phyloP scores from a whole-genome alignment of 2,888 invertebrate species.

The Carcina quercana region DNA sequence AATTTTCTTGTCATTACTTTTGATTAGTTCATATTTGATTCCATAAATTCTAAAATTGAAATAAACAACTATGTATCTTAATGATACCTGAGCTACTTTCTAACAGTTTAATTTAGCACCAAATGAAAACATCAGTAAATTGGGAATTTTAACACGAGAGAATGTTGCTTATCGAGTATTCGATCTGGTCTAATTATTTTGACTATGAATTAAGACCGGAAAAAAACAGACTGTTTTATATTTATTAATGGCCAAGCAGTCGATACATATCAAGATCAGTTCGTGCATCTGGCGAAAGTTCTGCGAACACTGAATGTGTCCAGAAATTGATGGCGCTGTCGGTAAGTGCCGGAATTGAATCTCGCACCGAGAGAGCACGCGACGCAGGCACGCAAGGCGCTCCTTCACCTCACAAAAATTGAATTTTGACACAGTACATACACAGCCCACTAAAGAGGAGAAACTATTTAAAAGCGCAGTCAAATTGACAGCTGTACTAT shows the following conservation, averaged over 20 bases:
- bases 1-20: too few species aligned
- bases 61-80: too few species aligned
- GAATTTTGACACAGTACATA: conserved; percentile 23
- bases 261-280: conserved; percentile 42
- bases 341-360: conserved; percentile 51
- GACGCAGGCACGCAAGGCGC: conserved; percentile 45
- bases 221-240: conserved; percentile 13
- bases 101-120: too few species aligned
- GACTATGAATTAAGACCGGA: conserved; percentile 7
- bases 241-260: conserved; percentile 28
- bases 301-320: conserved; percentile 53
- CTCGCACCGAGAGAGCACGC: conserved; percentile 47
- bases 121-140: conserved; percentile 6
- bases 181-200: conserved; percentile 3
- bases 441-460: conserved; percentile 28
- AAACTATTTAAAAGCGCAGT: conserved; percentile 35
- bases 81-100: too few species aligned
- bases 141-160: not conserved
- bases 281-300: conserved; percentile 63
- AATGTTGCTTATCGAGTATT: conserved; percentile 1
- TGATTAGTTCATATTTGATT: too few species aligned
- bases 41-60: too few species aligned
- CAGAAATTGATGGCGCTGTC: conserved; percentile 60
- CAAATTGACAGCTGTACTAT: not conserved
- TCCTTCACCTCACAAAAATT: conserved; percentile 43